Conservation (phyloP, 2,797 vertebrate species). For the Gallirallus australis region DNA sequence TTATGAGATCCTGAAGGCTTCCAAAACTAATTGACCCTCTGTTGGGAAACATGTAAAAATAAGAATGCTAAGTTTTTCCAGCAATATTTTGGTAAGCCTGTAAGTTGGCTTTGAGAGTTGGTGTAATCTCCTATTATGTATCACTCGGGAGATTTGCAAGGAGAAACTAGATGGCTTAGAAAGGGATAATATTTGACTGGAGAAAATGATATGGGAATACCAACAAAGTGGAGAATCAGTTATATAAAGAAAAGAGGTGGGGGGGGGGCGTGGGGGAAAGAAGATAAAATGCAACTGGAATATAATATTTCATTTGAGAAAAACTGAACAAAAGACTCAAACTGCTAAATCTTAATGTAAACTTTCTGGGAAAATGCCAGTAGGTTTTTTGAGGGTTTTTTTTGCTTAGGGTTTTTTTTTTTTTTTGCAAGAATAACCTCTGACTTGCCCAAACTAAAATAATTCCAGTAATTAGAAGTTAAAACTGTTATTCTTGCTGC, state of each 20-base stretch:
- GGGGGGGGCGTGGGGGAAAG: not conserved
- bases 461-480: not conserved
- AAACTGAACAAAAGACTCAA: not conserved
- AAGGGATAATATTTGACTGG: not conserved
- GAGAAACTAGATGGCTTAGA: conserved; percentile 15
- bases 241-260: not conserved
- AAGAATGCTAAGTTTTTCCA: conserved; percentile 23
- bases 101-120: conserved; percentile 1
- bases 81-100: conserved; percentile 22
- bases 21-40: conserved; percentile 17
- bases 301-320: not conserved
- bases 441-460: not conserved
- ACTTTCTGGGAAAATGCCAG: not conserved
- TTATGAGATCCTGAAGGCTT: not conserved
- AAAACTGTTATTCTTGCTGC: not conserved
- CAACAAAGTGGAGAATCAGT: not conserved
- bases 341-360: not conserved
- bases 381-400: not conserved
- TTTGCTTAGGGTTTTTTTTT: not conserved
- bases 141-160: conserved; percentile 5
- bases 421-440: not conserved
- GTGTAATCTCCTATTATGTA: conserved; percentile 9
- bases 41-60: conserved; percentile 25
- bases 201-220: not conserved
- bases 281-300: not conserved